Base-by-base conservation (phyloP, 2,888 invertebrate species). In the Sphinx pinastri region DNA sequence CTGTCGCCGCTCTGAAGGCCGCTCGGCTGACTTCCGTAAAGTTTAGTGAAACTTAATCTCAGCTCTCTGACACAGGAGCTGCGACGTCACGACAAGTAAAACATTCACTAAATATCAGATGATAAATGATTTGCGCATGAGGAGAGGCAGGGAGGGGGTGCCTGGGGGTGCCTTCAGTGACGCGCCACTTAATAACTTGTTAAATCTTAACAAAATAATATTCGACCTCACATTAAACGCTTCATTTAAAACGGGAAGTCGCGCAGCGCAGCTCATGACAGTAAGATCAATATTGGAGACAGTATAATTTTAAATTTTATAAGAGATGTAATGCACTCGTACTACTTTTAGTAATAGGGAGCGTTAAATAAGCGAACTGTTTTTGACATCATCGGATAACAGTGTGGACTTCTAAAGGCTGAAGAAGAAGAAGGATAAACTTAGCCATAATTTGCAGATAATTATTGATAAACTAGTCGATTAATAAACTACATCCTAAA, bases 131-230 rank as follows among this genome's bases (percentile, higher is more conserved):
- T 14, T n/a, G 11, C 8, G n/a, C 16, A 8, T 6, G n/a, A 54
- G 16, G 6, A 8, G 54, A 1, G 16, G 54, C n/a, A 52, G 7
- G 4, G 54, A 4, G 12, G 13, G n/a, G 14, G 10, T 0, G 38
- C 4, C 3, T 7, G 38, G 16, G 31, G n/a, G 54, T 13, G 16
- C 12, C 57, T 25, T 13, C 67, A 31, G 57, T 57, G 68, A 68
- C 68, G 45, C 55, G 47, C 13, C 57, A 47, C 47, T 57, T 57
- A 19, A 68, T 19, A 16, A 57, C 57, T 68, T 68, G 45, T 57
- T 57, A 57, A 68, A 68, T 49, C 68, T 47, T 57, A 55, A 19
- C 25, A 31, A 67, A 63, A 52, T 25, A 25, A 25, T 67, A 67
- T 68, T 68, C 38, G 16, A 54, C 12, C n/a, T 19, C 55, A 68